Base-by-base conservation (phyloP, 2,113 vertebrate genomes). In the Eretmochelys imbricata region DNA sequence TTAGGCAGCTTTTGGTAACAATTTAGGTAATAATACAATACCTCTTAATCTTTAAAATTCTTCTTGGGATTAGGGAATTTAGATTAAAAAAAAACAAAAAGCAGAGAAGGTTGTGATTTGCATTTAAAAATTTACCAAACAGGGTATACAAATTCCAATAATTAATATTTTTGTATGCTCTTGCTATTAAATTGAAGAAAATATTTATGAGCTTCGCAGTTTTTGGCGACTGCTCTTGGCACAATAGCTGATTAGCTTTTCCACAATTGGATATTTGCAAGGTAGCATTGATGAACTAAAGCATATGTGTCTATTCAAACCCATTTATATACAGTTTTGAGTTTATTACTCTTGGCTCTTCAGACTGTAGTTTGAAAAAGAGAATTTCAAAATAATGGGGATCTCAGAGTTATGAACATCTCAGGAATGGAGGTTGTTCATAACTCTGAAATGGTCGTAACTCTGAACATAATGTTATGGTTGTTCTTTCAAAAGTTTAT, bases 121-220 rank as follows among this genome's bases (percentile, higher is more conserved):
- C 89, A 93, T 94, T 91, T 89, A 81, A n/a, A 88, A 93, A 91
- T 92, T 88, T 92, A 90, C 29, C 82, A 88, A 89, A 80, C n/a
- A 72, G 27, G 57, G 62, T n/a, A 25, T 38, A 13, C 42, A 72
- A 85, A 9, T 85, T 85, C 49, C 48, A 85, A 11, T 82, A 69
- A 78, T 85, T 62, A 55, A 82, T 94, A 78, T 81, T 94, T 80
- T 91, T 29, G 42, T 27, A 17, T 85, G 49, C 14, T 85, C 78
- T 91, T 50, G 50, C 87, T 91, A 92, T 89, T 88, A 93, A 69
- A 59, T 80, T 92, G 53, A 80, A 90, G n/a, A 85, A 82, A 95
- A 94, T 93, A 84, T 20, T 88, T 72, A 46, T 46, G 38, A 46
- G 22, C 42, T 17, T 87, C 89, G 50, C 46, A 90, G 87, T 93